Percentiles rank a stretch among this genome's conserved stretches.
Conservation (phyloP, 2,888 invertebrate species). For the Epinotia bilunana region DNA sequence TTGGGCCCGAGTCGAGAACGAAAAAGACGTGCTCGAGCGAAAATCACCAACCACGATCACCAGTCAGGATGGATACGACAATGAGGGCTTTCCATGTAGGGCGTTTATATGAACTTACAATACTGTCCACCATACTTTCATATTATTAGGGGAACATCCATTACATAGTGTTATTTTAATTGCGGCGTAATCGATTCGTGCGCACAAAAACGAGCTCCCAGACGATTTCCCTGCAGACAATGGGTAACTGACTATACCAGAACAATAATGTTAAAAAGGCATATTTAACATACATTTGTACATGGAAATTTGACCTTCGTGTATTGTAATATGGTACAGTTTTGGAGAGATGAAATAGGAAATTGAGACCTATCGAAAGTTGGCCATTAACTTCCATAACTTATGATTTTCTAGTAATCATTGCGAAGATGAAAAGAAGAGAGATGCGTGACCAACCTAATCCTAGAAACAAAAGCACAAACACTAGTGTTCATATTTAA, state of each 20-base stretch:
- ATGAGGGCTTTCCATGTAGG: too few relatives aligned
- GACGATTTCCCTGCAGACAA: constrained; percentile 32
- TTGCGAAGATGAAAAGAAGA: neutral
- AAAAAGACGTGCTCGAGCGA: too few relatives aligned
- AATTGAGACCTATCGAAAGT: constrained; percentile 2
- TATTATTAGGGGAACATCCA: constrained; percentile 9
- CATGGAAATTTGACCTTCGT: neutral
- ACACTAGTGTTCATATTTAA: too few relatives aligned
- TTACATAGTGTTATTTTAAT: constrained; percentile 29
- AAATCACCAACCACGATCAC: too few relatives aligned
- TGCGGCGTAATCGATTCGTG: neutral
- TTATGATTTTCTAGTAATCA: constrained; percentile 19
- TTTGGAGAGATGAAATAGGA: neutral
- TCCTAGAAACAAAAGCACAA: neutral
- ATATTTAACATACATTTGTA: neutral
- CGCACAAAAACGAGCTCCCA: constrained; percentile 25
- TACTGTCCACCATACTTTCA: neutral
- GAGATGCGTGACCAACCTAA: neutral
- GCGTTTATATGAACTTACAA: neutral
- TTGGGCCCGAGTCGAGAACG: too few relatives aligned
- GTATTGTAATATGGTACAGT: neutral
- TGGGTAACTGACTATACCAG: constrained; percentile 18
- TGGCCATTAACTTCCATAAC: neutral
- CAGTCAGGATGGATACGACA: too few relatives aligned
- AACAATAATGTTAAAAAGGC: neutral